Percentiles rank a stretch among this genome's conserved stretches.
Conservation (phyloP, 2,113 vertebrate genomes). For the Mesoclemmys tuberculata region DNA sequence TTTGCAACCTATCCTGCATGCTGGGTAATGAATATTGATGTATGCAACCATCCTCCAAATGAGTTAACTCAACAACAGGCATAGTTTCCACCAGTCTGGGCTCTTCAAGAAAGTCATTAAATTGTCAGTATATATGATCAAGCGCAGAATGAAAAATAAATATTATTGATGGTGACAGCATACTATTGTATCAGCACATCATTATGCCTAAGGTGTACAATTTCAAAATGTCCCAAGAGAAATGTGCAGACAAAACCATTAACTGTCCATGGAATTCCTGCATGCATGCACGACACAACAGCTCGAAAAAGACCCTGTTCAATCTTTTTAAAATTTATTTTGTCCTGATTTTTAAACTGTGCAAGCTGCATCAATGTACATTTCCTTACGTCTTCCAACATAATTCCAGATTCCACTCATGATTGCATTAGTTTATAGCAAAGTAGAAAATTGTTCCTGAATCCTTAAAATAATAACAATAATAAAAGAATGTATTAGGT, state of each 20-base stretch:
- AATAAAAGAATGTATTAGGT: background rate
- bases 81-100: slow-evolving; percentile 8
- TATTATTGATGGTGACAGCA: slow-evolving; percentile 62
- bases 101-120: slow-evolving; percentile 59
- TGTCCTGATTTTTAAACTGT: background rate
- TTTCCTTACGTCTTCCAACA: too few relatives aligned
- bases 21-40: slow-evolving; percentile 46
- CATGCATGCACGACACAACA: slow-evolving; percentile 3
- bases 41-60: slow-evolving; percentile 30
- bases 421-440: slow-evolving; percentile 29
- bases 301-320: slow-evolving; percentile 38
- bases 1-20: slow-evolving; percentile 18
- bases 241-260: slow-evolving; percentile 37
- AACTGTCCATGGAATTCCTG: slow-evolving; percentile 49
- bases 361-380: slow-evolving; percentile 20
- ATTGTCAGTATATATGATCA: slow-evolving; percentile 62
- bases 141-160: slow-evolving; percentile 65
- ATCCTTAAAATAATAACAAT: background rate
- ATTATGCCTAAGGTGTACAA: slow-evolving; percentile 35
- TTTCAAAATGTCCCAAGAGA: slow-evolving; percentile 49
- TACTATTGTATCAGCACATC: slow-evolving; percentile 36
- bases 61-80: slow-evolving; percentile 39
- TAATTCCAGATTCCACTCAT: slow-evolving; percentile 32
- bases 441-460: slow-evolving; percentile 12
- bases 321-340: slow-evolving; percentile 17